These are phyloP conservation scores for Cosmia trapezina DNA, from an alignment of 2,888 invertebrate species.

Conservation along the genomic window DNA sequence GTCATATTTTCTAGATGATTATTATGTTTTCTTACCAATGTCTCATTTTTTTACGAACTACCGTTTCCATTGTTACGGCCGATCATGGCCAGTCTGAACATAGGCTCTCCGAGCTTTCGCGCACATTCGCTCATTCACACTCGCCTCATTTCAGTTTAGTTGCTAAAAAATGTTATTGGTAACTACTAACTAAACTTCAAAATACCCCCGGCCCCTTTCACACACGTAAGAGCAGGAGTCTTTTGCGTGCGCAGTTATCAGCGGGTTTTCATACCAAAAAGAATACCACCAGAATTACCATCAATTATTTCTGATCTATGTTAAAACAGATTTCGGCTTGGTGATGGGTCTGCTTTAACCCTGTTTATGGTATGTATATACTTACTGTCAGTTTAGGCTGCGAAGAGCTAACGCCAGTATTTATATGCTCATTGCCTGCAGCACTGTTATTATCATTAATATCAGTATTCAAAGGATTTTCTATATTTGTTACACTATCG, in stretches of 20 bases:
- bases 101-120: background rate
- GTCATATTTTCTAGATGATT: background rate
- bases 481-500: slow-evolving; percentile 11
- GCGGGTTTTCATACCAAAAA: too few relatives aligned
- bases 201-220: too few relatives aligned
- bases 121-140: background rate
- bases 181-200: too few relatives aligned
- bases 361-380: slow-evolving; percentile 6
- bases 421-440: slow-evolving; percentile 19
- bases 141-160: background rate
- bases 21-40: background rate
- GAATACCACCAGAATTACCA: too few relatives aligned
- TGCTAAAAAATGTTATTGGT: background rate
- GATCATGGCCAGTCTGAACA: background rate
- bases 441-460: slow-evolving; percentile 26
- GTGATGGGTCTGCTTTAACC: background rate
- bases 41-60: background rate
- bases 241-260: too few relatives aligned
- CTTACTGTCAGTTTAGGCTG: slow-evolving; percentile 42
- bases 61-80: background rate
- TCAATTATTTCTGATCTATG: too few relatives aligned
- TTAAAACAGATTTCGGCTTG: background rate
- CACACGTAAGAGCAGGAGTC: too few relatives aligned
- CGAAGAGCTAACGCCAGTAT: slow-evolving; percentile 1
- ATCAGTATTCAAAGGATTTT: slow-evolving; percentile 19